Base-by-base conservation (phyloP, 2,888 invertebrate genomes). In the Embidobia sp. region DNA sequence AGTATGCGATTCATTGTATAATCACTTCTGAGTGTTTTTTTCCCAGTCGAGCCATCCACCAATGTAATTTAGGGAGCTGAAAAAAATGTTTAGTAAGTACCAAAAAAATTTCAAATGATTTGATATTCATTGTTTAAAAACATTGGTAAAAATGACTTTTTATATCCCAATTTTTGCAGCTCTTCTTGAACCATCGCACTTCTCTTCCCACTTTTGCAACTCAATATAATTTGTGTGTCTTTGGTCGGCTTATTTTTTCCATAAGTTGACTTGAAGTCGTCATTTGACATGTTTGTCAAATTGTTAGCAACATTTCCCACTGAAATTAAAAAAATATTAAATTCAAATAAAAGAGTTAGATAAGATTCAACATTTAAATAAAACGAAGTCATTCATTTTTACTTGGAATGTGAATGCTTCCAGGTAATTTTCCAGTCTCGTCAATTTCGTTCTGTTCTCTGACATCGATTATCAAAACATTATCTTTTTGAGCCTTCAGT, bases 381-480 rank as follows among this genome's bases (percentile, higher is more conserved):
- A n/a, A n/a, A n/a, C n/a, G n/a, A n/a, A n/a, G n/a, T n/a, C 29
- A n/a, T n/a, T n/a, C 3, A 42, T 26, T 90, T 92, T 92, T 91
- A 93, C 95, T 90, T 81, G 95, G 95, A 87, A 95, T 94, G 84
- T 95, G 94, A 55, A 95, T 91, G 84, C 94, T 94, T 59, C 93
- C 93, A 29, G 95, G 95, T 72, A 95, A 92, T 83, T 91, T 90
- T 1, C 95, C 95, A 80, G 93, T 92, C 85, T 94, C 93, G 75
- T 91, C 88, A 6, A 95, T 87, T 89, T 95, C 95, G 7, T 91
- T 88, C 22, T 94, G 94, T 85, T 95, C 95, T 79, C 95, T 92
- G 0, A 96, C 95, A 90, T 96, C 95, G 74, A 96, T 92, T 18
- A 95, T 91, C 10, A 94, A 83, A 63, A 92, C 91, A 48, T 89